These are phyloP conservation scores for Brachypteracias leptosomus DNA, from an alignment of 2,113 vertebrate species.

Conservation along the genomic window DNA sequence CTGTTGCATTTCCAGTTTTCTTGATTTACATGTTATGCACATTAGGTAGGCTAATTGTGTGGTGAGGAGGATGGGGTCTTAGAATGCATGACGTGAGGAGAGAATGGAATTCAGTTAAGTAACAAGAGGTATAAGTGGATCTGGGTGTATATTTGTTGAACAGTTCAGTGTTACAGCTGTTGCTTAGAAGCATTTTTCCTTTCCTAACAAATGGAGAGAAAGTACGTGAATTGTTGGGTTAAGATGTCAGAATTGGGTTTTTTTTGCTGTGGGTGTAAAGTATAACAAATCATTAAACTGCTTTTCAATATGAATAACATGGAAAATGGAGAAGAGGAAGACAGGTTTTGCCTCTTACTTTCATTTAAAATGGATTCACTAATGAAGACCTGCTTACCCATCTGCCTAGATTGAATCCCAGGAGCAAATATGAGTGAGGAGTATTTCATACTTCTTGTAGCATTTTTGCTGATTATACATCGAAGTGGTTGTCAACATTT, in stretches of 20 bases:
- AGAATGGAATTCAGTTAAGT: neutral
- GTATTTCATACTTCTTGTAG: neutral
- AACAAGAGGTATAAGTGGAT: neutral
- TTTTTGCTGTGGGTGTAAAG: neutral
- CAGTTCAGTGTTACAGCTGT: neutral
- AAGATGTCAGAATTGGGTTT: neutral
- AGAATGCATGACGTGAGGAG: neutral
- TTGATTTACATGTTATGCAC: neutral
- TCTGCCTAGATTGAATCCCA: neutral
- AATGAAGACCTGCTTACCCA: neutral
- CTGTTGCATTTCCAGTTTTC: neutral
- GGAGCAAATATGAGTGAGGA: neutral
- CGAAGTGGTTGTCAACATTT: neutral
- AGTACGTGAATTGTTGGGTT: neutral
- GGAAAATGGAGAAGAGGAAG: neutral
- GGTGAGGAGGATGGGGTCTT: neutral
- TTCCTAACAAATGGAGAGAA: neutral
- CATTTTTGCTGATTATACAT: neutral
- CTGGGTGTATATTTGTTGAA: neutral
- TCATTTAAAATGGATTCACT: neutral
- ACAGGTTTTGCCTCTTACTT: neutral
- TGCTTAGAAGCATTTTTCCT: neutral
- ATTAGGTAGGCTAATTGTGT: neutral
- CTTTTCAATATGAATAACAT: neutral
- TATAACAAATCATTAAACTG: neutral